These are phyloP conservation scores for Gryon sp. DNA, from an alignment of 1,140 invertebrate species.

Conservation along the genomic window DNA sequence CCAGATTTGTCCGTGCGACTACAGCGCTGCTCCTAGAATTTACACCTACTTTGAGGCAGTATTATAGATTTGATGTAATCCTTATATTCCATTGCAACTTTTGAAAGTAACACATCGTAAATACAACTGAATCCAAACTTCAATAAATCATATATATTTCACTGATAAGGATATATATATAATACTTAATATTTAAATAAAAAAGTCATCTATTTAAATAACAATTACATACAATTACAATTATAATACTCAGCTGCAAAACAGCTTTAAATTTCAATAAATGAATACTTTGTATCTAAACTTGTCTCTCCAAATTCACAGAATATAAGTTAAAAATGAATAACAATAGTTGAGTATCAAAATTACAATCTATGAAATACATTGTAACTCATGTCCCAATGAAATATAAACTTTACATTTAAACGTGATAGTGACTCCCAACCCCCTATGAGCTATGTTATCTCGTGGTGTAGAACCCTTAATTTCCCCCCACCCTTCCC, in stretches of 20 bases:
- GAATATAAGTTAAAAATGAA: no score
- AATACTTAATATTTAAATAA: no score
- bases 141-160: no score
- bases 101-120: neutral
- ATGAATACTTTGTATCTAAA: no score
- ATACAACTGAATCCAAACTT: neutral
- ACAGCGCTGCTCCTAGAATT: slow-evolving; percentile 61
- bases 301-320: no score
- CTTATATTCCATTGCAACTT: slow-evolving; percentile 24
- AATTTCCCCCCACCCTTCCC: no score
- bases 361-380: neutral
- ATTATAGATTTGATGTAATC: slow-evolving; percentile 19
- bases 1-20: slow-evolving; percentile 70
- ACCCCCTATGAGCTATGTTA: slow-evolving; percentile 13
- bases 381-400: neutral
- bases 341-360: neutral
- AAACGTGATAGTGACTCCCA: neutral
- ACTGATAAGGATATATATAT: no score
- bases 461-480: slow-evolving; percentile 6
- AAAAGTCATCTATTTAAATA: no score
- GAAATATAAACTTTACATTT: slow-evolving; percentile 20
- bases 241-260: no score
- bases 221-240: no score
- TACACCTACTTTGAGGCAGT: slow-evolving; percentile 59
- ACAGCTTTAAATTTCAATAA: no score